phyloP scores from a whole-genome alignment of 2,888 invertebrate genomes.

The Mactromeris polynyma region DNA sequence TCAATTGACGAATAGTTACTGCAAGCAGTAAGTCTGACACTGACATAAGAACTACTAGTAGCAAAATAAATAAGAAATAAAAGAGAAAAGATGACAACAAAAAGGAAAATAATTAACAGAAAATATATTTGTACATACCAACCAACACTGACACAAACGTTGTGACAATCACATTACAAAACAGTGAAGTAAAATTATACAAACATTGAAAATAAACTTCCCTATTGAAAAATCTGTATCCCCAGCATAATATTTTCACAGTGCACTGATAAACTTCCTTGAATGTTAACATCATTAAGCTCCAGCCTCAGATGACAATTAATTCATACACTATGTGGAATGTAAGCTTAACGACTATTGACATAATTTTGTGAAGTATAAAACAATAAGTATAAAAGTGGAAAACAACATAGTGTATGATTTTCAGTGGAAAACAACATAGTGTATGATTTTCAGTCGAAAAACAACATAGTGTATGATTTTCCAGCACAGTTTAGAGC shows the following conservation, averaged over 20 bases:
- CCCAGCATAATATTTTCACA: background rate
- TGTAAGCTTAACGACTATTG: background rate
- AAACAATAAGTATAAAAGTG: background rate
- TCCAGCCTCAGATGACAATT: background rate
- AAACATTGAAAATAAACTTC: background rate
- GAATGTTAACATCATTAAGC: background rate
- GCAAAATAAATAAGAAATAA: background rate
- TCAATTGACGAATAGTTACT: background rate
- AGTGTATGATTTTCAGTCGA: no score
- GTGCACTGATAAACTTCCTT: background rate
- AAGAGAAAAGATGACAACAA: conserved; percentile 10
- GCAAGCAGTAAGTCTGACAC: background rate
- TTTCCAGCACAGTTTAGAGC: no score
- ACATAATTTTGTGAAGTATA: background rate
- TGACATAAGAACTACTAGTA: no score
- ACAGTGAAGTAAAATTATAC: background rate
- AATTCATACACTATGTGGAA: background rate
- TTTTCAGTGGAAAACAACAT: no score
- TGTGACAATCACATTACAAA: background rate
- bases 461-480: no score
- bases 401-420: background rate
- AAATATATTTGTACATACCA: conserved; percentile 22
- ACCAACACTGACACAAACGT: background rate
- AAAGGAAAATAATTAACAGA: conserved; percentile 12
- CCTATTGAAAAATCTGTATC: background rate